Evolutionary conservation across 2,888 invertebrate species (phyloP).

Genomic region (Dascillus cervinus): DNA sequence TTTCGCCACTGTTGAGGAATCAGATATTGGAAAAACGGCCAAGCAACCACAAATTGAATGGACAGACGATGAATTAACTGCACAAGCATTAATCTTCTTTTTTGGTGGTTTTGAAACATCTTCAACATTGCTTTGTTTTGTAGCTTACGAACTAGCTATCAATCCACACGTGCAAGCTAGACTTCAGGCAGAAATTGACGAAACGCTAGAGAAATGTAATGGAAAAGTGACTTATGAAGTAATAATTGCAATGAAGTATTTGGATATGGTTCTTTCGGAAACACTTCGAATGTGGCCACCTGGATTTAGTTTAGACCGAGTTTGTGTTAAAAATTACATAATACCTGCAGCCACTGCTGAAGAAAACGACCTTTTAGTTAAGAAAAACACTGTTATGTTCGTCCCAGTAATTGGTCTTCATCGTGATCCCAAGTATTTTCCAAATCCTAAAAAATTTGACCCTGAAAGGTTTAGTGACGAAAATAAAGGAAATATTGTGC

Average conservation of each 20-base stretch:
- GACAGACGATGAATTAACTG: conserved; percentile 45
- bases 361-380: conserved; percentile 29
- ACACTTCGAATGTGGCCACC: conserved; percentile 53
- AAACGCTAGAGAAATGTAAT: conserved; percentile 44
- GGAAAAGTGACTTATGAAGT: conserved; percentile 41
- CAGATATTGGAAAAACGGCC: conserved; percentile 20
- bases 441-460: conserved; percentile 47
- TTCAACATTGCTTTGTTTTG: conserved; percentile 44
- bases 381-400: conserved; percentile 43
- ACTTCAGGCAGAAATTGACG: conserved; percentile 48
- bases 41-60: conserved; percentile 11
- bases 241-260: conserved; percentile 44
- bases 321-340: conserved; percentile 48
- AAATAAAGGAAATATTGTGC: conserved; percentile 44
- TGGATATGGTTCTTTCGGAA: conserved; percentile 51
- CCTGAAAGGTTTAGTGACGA: conserved; percentile 51
- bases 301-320: conserved; percentile 46
- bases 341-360: conserved; percentile 44
- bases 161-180: conserved; percentile 51
- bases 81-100: conserved; percentile 49
- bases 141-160: conserved; percentile 50
- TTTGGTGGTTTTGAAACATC: conserved; percentile 47
- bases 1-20: conserved; percentile 32
- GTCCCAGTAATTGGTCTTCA: conserved; percentile 48
- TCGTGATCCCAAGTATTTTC: conserved; percentile 48